Base-by-base conservation (phyloP, 64 coral and sea anemone species). In the Platygyra sinensis region DNA sequence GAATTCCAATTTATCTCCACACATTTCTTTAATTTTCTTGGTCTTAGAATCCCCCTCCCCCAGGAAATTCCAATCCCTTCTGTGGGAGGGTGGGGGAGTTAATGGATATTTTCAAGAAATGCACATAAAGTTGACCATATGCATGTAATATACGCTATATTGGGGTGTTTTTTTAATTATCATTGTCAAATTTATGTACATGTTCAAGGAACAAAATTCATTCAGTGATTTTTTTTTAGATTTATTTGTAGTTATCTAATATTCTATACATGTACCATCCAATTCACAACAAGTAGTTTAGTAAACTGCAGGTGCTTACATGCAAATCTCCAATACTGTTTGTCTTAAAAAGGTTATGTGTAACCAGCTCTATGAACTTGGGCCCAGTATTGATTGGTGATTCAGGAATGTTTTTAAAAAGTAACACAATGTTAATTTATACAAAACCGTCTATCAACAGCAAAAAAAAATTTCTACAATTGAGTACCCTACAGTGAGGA, bases 361-460 rank as follows among this genome's bases (percentile, higher is more conserved):
- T 80, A 85, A 85, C 32, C 81, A 67, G 36, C 38, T 84, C 38
- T 84, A 8, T 2, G 1, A 51, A 65, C n/a, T 19, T 83, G 2
- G 27, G 17, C 6, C 15, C 29, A n/a, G 81, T 85, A 51, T 69
- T 51, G 62, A 51, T 71, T 72, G 22, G 81, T 85, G 81, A 85
- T 85, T 69, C 8, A 46, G 81, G 81, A 85, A 85, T 71, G n/a
- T 85, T 85, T 69, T 67, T 71, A n/a, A 0, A 63, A 85, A 69
- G 6, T 39, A 85, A 85, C n/a, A 71, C 81, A 85, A 27, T 25
- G 24, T 19, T 85, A 71, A 71, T 72, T 51, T 85, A 72, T 72
- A 71, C 33, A 85, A 85, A n/a, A 42, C 38, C 63, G 16, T 72
- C 11, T 69, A 52, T 71, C 33, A 51, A 85, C 62, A 85, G 13